These are phyloP conservation scores for Ceratitis capitata DNA, from an alignment of 1,140 invertebrate species.

Conservation along the genomic window DNA sequence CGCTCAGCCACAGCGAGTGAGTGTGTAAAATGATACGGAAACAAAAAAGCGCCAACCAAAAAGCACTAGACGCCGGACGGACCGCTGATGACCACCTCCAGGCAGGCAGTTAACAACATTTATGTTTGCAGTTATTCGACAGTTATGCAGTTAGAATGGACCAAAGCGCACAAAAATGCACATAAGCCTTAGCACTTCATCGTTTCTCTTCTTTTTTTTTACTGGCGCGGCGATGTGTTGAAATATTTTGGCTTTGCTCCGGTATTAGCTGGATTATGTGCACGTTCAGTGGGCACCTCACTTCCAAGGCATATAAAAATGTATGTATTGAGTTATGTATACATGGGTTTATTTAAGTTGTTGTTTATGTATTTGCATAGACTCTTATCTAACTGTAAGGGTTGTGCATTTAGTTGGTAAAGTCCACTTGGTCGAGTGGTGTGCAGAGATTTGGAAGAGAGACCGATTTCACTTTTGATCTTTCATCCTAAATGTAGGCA, in stretches of 20 bases:
- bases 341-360: background rate
- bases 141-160: background rate
- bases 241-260: background rate
- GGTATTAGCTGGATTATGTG: conserved; percentile 12
- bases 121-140: background rate
- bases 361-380: background rate
- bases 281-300: background rate
- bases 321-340: background rate
- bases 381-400: background rate
- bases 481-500: too few relatives aligned
- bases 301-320: background rate
- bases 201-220: background rate
- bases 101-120: background rate
- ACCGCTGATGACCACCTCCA: background rate
- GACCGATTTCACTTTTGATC: too few relatives aligned
- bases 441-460: too few relatives aligned
- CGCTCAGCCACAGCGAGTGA: background rate
- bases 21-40: background rate
- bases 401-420: background rate
- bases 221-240: background rate
- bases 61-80: too few relatives aligned
- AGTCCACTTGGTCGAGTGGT: too few relatives aligned
- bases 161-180: background rate
- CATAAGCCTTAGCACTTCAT: background rate
- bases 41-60: background rate